These are phyloP conservation scores for Emydura subglobosa DNA, from an alignment of 2,113 vertebrate genomes.

Conservation along the genomic window DNA sequence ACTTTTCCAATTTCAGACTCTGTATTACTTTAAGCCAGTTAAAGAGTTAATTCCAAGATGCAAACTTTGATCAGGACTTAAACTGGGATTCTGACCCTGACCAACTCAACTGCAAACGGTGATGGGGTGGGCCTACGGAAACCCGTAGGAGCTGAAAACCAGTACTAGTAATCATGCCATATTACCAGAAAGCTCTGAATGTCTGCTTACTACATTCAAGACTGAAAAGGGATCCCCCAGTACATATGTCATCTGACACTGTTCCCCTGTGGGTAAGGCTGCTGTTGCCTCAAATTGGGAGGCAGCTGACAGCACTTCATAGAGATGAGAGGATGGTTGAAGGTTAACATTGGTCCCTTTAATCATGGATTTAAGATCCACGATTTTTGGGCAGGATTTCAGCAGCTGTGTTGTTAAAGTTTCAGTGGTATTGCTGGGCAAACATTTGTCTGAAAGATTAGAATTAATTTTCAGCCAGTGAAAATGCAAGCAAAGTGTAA, in stretches of 20 bases:
- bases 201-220: fast-evolving
- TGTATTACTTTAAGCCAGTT: not conserved
- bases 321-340: not conserved
- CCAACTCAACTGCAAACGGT: fast-evolving
- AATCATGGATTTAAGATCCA: not conserved
- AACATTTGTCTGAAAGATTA: not conserved
- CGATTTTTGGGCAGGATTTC: not conserved
- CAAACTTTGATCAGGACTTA: not conserved
- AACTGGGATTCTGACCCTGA: not conserved
- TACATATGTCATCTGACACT: not conserved
- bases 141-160: not conserved
- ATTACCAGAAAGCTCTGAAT: not conserved
- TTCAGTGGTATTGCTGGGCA: not conserved
- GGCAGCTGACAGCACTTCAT: fast-evolving
- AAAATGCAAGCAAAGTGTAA: not conserved
- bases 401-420: not conserved
- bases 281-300: not conserved
- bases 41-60: not conserved
- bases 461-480: not conserved
- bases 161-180: not conserved
- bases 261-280: not conserved
- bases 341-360: not conserved
- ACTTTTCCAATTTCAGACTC: not conserved
- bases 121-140: fast-evolving
- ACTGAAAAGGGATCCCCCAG: not conserved